Evolutionary conservation across 2,888 invertebrate species (phyloP), one percentile per base, ranked within the genome.

Genomic region (Marronus borbonicus): DNA sequence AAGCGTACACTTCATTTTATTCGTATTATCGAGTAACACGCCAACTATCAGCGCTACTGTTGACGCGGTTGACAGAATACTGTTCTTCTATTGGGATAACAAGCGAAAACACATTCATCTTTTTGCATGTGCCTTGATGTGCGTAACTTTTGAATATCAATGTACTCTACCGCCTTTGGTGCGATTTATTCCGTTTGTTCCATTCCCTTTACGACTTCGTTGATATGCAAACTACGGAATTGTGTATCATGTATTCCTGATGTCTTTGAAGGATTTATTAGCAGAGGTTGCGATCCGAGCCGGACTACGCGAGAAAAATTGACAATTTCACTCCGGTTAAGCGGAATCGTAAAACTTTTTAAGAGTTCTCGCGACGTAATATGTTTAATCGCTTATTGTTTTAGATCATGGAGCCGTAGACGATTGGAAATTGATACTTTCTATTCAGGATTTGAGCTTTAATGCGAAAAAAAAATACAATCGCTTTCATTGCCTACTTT

Each of bases 181-280:
- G 28, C 44, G 36, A 8, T 44, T n/a, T 66, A 66, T 20, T 44
- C 20, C 31, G 39, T 17, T 17, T 66, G 44, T 66, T 39, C 7
- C 20, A 58, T 20, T 8, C 39, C 44, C 44, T 44, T 39, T 39
- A n/a, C 20, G 17, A 14, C 55, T 55, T 55, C 70, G 58, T 70
- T 70, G 55, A 70, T 58, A 70, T 70, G 55, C 70, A 55, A 70
- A 70, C 70, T 70, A 36, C 58, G 55, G 58, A 70, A 36, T 70
- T 52, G 55, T 58, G 55, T 70, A 70, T 70, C 70, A 55, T 70
- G 70, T 70, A 70, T 70, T 70, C 70, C 31, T 70, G 68, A 24
- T 50, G 36, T 70, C 52, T 52, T 55, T 58, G 39, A 55, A 70
- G 70, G 58, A 70, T 70, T 70, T 70, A 70, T 55, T 70, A 17